Base-by-base conservation (phyloP, 2,113 vertebrate genomes). In the Rhombomys opimus region DNA sequence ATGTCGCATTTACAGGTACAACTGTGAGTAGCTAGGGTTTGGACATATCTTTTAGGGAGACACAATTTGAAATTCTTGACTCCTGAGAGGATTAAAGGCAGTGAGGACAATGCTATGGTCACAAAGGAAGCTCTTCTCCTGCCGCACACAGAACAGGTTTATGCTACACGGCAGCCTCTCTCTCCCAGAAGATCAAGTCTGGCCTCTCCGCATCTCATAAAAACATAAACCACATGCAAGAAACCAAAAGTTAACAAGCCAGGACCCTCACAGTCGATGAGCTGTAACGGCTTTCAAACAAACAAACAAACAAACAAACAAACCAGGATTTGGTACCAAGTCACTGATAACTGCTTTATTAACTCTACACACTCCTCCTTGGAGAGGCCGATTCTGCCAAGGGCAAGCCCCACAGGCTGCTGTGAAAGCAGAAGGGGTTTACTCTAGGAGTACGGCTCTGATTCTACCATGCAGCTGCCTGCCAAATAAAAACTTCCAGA, bases 201-300 rank as follows among this genome's bases (percentile, higher is more conserved):
- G 7, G 35, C 80, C 25, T 35, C 93, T 59, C 41, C 65, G 63
- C 22, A n/a, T 86, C 52, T 91, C 85, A 35, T 52, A 84, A 97
- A 94, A 94, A 86, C 70, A 63, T 88, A 97, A 95, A 92, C 89
- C 76, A 0, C 91, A 87, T 87, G 78, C 32, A 52, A 86, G 77
- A 94, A 95, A 54, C 65, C 80, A 88, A 94, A 82, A 68, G 54
- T 78, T 41, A 84, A 82, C 61, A 76, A 82, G 73, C 52, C 32
- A 0, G 52, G 13, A 89, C 78, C 93, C 82, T 73, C 59, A 52
- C 0, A 13, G 87, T 5, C 13, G 59, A 30, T n/a, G 57, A 41
- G 52, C 68, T 61, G 57, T 93, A n/a, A 93, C 63, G 80, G 76
- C 35, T 90, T 90, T 89, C 59, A 46, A 46, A 46, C 46, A 46